Evolutionary conservation across 2,797 vertebrate species (phyloP).

Genomic region (Mormyrus hasselquistii): DNA sequence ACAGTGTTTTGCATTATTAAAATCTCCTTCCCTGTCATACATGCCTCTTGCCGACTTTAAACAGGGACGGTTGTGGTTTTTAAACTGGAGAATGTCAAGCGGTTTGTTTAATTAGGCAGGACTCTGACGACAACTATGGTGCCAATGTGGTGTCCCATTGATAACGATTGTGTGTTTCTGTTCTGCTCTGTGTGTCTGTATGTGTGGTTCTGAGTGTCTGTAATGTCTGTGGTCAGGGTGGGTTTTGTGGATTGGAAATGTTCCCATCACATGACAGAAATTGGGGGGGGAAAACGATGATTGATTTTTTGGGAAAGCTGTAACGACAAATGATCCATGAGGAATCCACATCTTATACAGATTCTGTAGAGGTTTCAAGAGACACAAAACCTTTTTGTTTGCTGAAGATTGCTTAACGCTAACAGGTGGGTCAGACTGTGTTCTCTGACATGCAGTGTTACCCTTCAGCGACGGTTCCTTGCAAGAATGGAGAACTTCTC

Average conservation of each 20-base stretch:
- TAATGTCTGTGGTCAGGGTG: neutral
- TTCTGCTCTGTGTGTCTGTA: neutral
- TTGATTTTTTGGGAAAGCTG: neutral
- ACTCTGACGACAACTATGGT: neutral
- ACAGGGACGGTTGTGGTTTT: conserved; percentile 8
- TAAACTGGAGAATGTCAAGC: conserved; percentile 5
- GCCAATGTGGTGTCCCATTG: neutral
- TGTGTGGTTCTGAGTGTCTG: neutral
- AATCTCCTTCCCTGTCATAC: conserved; percentile 23
- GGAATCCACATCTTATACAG: neutral
- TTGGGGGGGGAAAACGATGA: neutral
- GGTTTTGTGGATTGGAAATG: neutral
- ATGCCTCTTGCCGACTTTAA: conserved; percentile 14
- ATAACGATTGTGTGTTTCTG: neutral
- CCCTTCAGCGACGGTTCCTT: neutral
- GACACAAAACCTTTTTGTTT: neutral
- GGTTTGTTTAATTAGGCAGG: conserved; percentile 15
- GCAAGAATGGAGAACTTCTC: neutral
- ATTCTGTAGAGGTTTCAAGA: neutral
- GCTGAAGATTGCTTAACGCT: neutral
- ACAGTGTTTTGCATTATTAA: conserved; percentile 43
- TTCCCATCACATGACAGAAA: neutral
- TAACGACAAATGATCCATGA: neutral
- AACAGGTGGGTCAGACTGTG: neutral
- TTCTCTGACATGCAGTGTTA: neutral